phyloP scores from a whole-genome alignment of 2,797 vertebrate genomes.

The Anableps anableps region DNA sequence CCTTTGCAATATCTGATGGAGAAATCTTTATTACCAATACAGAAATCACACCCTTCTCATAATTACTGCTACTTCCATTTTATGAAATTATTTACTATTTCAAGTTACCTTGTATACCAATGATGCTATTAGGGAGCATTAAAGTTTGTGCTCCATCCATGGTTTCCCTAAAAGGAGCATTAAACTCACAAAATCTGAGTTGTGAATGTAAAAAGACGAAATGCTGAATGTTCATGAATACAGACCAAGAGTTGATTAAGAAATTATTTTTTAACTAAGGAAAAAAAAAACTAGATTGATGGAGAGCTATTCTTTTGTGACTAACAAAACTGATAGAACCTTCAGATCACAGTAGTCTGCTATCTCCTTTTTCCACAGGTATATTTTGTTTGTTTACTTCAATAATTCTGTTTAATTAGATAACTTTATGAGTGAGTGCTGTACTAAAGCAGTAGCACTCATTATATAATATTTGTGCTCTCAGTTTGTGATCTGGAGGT shows the following conservation, averaged over 20 bases:
- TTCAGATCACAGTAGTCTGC: too few relatives aligned
- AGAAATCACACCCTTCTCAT: neutral
- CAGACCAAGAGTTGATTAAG: neutral
- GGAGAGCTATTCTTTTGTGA: neutral
- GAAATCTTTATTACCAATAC: neutral
- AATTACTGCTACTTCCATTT: neutral
- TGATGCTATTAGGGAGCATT: neutral
- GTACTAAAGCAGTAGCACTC: neutral
- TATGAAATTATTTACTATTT: neutral
- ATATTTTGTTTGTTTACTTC: neutral
- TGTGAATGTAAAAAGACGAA: neutral
- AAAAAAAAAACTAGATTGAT: neutral
- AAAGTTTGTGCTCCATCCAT: neutral
- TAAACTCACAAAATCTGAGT: neutral
- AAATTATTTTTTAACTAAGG: neutral
- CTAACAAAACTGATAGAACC: too few relatives aligned
- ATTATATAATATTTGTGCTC: neutral
- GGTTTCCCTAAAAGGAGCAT: neutral
- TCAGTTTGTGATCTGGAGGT: neutral
- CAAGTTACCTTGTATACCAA: neutral
- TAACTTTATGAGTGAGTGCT: neutral
- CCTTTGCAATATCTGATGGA: neutral
- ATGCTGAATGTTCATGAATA: neutral
- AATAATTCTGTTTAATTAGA: neutral
- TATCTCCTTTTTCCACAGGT: neutral